phyloP scores from a whole-genome alignment of 2,888 invertebrate genomes.

The Macropis europaea region DNA sequence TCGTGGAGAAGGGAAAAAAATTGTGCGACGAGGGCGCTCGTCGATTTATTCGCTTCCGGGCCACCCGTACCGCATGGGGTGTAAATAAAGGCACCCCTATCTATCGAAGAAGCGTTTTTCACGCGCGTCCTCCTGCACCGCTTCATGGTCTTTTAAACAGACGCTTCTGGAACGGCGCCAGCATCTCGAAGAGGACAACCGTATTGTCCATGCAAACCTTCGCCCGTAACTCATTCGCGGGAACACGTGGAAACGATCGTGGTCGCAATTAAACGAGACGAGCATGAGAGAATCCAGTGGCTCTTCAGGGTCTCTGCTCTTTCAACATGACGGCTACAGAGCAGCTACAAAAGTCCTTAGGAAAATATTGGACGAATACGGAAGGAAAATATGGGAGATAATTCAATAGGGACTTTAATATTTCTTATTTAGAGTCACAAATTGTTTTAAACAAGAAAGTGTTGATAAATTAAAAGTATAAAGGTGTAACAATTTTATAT shows the following conservation, averaged over 20 bases:
- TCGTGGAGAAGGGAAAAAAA: background rate
- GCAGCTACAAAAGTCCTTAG: too few species aligned
- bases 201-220: background rate
- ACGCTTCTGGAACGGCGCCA: slow-evolving; percentile 21
- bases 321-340: too few species aligned
- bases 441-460: too few species aligned
- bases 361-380: too few species aligned
- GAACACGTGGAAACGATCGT: background rate
- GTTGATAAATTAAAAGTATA: too few species aligned
- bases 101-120: slow-evolving; percentile 37
- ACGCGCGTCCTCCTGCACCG: background rate
- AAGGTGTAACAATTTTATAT: too few species aligned
- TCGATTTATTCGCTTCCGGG: slow-evolving; percentile 39
- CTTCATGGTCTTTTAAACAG: slow-evolving; percentile 15
- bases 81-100: slow-evolving; percentile 50
- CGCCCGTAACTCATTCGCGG: background rate
- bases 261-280: slow-evolving; percentile 1
- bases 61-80: slow-evolving; percentile 26
- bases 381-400: too few species aligned
- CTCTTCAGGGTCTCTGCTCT: too few species aligned
- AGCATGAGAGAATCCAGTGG: slow-evolving; percentile 34
- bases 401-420: too few species aligned
- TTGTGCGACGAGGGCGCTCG: background rate
- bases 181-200: background rate
- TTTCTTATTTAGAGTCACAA: too few species aligned